Percentiles rank a stretch among this genome's conserved stretches.
Conservation (phyloP, 2,888 invertebrate species). For the Thalpophila matura region DNA sequence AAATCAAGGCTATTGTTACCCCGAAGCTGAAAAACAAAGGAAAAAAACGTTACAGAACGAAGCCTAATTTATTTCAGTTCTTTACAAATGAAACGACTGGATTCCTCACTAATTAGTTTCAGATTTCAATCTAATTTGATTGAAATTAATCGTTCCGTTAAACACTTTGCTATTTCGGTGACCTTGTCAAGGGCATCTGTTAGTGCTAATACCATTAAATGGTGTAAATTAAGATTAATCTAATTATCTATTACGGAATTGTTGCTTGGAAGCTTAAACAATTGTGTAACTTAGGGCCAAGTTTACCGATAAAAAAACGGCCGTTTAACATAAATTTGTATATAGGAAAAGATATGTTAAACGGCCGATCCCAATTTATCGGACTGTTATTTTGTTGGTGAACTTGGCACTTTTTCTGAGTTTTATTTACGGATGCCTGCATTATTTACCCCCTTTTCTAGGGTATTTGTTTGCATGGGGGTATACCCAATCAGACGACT, state of each 20-base stretch:
- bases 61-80: constrained; percentile 58
- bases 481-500: too few relatives aligned
- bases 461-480: too few relatives aligned
- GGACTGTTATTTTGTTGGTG: too few relatives aligned
- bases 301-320: too few relatives aligned
- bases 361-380: too few relatives aligned
- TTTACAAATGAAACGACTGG: constrained; percentile 43
- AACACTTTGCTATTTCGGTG: constrained; percentile 19
- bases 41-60: constrained; percentile 25
- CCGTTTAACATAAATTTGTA: too few relatives aligned
- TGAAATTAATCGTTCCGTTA: constrained; percentile 44
- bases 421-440: too few relatives aligned
- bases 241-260: constrained; percentile 7
- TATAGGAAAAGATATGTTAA: too few relatives aligned
- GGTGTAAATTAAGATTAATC: constrained; percentile 24
- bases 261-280: too few relatives aligned
- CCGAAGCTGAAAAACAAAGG: constrained; percentile 41
- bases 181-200: not conserved
- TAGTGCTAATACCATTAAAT: not conserved
- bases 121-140: constrained; percentile 54
- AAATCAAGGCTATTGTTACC: constrained; percentile 57
- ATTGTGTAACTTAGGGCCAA: too few relatives aligned
- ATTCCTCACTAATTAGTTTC: constrained; percentile 59
- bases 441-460: too few relatives aligned
- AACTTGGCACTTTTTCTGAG: too few relatives aligned